Evolutionary conservation across 2,113 vertebrate species (phyloP).

Genomic region (Pipra filicauda): DNA sequence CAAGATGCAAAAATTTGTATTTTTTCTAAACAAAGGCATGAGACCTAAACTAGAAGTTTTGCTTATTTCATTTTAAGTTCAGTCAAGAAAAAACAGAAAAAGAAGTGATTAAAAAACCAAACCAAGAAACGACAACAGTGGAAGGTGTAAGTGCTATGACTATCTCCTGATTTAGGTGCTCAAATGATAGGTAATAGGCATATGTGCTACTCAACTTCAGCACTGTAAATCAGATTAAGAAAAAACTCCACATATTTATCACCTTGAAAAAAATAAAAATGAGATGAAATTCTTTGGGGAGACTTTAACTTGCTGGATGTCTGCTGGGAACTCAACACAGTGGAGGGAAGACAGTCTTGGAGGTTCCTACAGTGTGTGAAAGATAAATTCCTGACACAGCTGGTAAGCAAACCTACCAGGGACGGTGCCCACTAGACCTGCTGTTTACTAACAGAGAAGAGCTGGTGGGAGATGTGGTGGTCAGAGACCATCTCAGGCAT

Average conservation of each 20-base stretch:
- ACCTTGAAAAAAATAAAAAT: background rate
- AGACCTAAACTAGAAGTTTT: background rate
- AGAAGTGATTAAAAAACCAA: background rate
- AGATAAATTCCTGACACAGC: background rate
- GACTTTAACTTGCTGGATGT: background rate
- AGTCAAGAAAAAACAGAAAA: background rate
- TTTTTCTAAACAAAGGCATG: background rate
- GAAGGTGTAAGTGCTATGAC: background rate
- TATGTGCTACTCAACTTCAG: background rate
- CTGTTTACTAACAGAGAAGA: background rate
- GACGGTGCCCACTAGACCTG: too few species aligned
- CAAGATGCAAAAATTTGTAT: rapidly evolving
- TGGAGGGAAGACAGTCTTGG: background rate
- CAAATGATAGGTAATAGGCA: background rate
- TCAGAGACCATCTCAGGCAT: rapidly evolving
- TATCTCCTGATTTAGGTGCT: background rate
- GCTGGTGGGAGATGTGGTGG: background rate
- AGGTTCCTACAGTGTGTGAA: background rate
- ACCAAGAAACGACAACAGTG: background rate
- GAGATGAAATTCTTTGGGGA: background rate
- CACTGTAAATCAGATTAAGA: background rate
- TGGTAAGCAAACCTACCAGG: background rate
- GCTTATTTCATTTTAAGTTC: background rate
- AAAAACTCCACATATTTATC: background rate
- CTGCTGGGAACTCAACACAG: background rate